These are phyloP conservation scores for Alexandromys fortis DNA, from an alignment of 2,113 vertebrate species.

Conservation along the genomic window DNA sequence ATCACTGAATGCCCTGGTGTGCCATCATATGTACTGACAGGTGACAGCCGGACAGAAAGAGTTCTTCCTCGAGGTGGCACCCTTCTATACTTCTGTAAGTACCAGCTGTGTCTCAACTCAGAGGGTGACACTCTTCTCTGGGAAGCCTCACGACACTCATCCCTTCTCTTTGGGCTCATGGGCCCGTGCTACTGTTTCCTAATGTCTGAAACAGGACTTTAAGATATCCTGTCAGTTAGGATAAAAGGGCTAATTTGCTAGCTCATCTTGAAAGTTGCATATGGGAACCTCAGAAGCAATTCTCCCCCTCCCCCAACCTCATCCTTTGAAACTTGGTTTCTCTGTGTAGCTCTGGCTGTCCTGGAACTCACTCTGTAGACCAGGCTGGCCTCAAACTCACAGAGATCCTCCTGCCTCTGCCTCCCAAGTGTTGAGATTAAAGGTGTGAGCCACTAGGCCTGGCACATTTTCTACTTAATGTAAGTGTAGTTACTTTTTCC, in stretches of 20 bases:
- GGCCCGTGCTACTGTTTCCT: not conserved
- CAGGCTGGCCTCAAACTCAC: not conserved
- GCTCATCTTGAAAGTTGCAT: not conserved
- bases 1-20: not conserved
- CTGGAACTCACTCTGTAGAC: not conserved
- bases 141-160: not conserved
- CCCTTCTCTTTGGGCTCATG: not conserved
- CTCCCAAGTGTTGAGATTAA: not conserved
- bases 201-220: not conserved
- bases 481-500: conserved; percentile 51
- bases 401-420: not conserved
- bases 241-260: not conserved
- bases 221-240: not conserved
- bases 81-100: not conserved
- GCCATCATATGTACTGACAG: not conserved
- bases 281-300: not conserved
- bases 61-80: not conserved
- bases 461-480: not conserved
- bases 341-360: not conserved
- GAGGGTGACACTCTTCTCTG: not conserved
- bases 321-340: not conserved
- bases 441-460: not conserved
- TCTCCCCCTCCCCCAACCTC: too few relatives aligned
- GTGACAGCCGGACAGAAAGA: not conserved
- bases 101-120: not conserved